phyloP scores from a whole-genome alignment of 1,140 invertebrate genomes.

The Choristoneura fumiferana region DNA sequence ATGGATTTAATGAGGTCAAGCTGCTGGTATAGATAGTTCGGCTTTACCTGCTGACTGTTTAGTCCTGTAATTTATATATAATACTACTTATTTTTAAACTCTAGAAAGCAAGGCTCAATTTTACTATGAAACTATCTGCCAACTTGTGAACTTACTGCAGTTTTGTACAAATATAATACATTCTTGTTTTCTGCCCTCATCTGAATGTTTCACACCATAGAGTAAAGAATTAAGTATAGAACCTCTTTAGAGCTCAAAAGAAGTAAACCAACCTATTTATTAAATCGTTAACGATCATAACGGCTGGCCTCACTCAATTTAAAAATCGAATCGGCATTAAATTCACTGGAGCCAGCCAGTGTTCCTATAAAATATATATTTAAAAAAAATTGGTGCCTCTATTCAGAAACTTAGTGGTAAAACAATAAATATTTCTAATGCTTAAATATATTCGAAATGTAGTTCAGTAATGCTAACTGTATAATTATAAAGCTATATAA shows the following conservation, averaged over 20 bases:
- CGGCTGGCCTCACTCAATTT: background rate
- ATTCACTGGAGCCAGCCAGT: background rate
- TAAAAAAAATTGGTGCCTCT: conserved; percentile 15
- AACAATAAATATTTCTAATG: conserved; percentile 9
- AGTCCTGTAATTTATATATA: too few relatives aligned
- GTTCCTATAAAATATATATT: conserved; percentile 16
- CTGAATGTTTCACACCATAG: background rate
- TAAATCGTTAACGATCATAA: background rate
- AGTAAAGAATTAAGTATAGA: conserved; percentile 11
- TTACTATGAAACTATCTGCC: too few relatives aligned
- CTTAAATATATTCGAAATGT: conserved; percentile 1
- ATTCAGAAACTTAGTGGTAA: conserved; percentile 11
- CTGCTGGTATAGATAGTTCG: too few relatives aligned
- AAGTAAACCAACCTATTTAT: conserved; percentile 15
- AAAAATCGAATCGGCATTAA: background rate
- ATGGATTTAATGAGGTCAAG: too few relatives aligned
- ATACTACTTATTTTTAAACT: too few relatives aligned
- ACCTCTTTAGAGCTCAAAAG: conserved; percentile 15
- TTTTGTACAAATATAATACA: too few relatives aligned
- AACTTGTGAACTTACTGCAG: too few relatives aligned
- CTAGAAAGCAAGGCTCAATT: too few relatives aligned
- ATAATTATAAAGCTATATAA: too few relatives aligned
- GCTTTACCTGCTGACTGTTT: too few relatives aligned
- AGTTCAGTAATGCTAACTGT: conserved; percentile 3
- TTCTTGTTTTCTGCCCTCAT: too few relatives aligned